These are phyloP conservation scores for Heterohyrax brucei DNA, from an alignment of 2,797 vertebrate species.

Conservation along the genomic window DNA sequence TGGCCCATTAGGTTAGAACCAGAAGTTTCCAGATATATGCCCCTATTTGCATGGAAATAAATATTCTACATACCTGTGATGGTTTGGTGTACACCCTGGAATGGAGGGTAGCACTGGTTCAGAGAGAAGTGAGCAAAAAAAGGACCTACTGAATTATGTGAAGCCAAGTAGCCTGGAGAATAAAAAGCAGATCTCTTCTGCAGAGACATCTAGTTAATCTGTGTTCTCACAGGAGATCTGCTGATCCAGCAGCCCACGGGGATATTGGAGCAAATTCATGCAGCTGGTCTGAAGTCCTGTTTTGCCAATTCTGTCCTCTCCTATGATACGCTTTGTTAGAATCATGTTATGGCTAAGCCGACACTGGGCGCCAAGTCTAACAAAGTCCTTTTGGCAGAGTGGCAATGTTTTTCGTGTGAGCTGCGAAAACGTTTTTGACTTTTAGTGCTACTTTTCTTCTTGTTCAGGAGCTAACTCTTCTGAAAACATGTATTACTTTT, in stretches of 20 bases:
- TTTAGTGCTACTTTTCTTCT: conserved; percentile 17
- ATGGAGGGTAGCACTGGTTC: background rate
- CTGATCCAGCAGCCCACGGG: background rate
- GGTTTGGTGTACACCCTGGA: background rate
- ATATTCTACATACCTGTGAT: conserved; percentile 64
- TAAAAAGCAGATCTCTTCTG: conserved; percentile 45
- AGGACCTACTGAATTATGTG: background rate
- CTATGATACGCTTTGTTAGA: background rate
- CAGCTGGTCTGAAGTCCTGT: conserved; percentile 49
- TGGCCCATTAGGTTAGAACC: conserved; percentile 55
- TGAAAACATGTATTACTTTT: background rate
- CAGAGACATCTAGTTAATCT: conserved; percentile 11
- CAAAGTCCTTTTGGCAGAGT: background rate
- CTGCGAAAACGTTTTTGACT: background rate
- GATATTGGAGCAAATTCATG: conserved; percentile 31
- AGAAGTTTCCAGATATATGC: conserved; percentile 68
- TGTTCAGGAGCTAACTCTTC: background rate
- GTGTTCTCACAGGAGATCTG: conserved; percentile 36
- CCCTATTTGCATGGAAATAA: conserved; percentile 73
- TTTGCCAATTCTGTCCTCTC: conserved; percentile 35
- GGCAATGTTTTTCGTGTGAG: background rate
- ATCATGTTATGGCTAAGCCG: background rate
- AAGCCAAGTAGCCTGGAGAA: conserved; percentile 31
- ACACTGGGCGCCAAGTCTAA: background rate
- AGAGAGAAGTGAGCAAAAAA: background rate